phyloP scores from a whole-genome alignment of 37 sponge, comb jelly and placozoan species.

The Dysidea cf. avara region DNA sequence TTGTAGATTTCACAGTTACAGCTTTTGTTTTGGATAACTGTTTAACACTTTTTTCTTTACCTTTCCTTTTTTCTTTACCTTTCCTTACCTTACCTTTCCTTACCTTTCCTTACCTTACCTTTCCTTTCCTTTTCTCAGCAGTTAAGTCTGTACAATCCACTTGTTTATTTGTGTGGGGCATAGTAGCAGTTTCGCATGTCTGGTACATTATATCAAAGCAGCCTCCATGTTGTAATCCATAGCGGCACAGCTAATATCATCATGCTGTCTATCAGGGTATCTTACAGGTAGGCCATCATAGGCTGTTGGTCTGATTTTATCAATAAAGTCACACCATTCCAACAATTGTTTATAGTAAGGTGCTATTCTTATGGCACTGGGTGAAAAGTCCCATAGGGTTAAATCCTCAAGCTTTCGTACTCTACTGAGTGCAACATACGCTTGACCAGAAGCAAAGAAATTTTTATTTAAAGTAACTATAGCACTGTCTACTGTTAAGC shows the following conservation, averaged over 20 bases:
- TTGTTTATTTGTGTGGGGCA: too few species aligned
- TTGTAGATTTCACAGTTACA: too few species aligned
- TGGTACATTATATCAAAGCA: too few species aligned
- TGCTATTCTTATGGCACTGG: neutral
- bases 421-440: constrained; percentile 12
- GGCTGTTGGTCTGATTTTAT: constrained; percentile 6
- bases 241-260: neutral
- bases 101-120: too few species aligned
- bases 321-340: constrained; percentile 9
- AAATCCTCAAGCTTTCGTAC: neutral
- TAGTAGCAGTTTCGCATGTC: too few species aligned
- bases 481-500: constrained; percentile 4
- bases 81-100: too few species aligned
- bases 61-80: too few species aligned
- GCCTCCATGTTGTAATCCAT: neutral
- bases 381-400: neutral
- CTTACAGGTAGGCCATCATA: neutral
- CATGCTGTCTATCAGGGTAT: neutral
- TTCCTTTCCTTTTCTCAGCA: too few species aligned
- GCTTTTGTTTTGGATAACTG: too few species aligned
- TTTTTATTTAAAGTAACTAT: neutral
- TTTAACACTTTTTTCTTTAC: too few species aligned
- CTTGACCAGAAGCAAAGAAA: constrained; percentile 19
- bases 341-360: constrained; percentile 4
- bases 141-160: too few species aligned